A percentile compares a stretch with the other conserved stretches of the same genome.
These are phyloP conservation scores for Scomber japonicus DNA, from an alignment of 2,113 vertebrate genomes.

Conservation along the genomic window DNA sequence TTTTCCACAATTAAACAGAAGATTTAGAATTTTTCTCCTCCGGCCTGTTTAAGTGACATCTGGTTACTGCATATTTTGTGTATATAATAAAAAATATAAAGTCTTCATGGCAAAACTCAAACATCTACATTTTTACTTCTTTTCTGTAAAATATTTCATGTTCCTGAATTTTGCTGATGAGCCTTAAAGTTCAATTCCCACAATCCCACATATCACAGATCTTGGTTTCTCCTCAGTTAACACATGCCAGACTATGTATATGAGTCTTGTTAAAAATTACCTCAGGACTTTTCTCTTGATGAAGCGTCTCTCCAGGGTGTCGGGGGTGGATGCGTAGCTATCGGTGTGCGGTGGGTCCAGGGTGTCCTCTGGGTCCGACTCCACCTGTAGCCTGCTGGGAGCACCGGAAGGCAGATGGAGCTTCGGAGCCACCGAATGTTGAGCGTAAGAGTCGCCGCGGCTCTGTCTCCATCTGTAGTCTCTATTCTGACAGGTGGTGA, in stretches of 20 bases:
- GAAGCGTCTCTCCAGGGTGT: slow-evolving; percentile 44
- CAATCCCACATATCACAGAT: neutral
- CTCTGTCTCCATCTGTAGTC: slow-evolving; percentile 13
- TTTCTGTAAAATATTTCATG: no score
- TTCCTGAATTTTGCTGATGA: no score
- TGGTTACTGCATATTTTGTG: no score
- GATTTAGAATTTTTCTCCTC: no score
- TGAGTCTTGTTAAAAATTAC: slow-evolving; percentile 42
- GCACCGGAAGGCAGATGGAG: slow-evolving; percentile 53
- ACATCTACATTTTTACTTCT: no score
- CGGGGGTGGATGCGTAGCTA: slow-evolving; percentile 48
- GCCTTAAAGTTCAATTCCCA: no score
- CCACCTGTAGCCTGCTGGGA: slow-evolving; percentile 60
- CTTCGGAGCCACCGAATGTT: slow-evolving; percentile 69
- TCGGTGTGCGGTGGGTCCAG: slow-evolving; percentile 3
- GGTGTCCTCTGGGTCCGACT: slow-evolving; percentile 32
- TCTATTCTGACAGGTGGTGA: slow-evolving; percentile 49
- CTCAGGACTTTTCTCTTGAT: slow-evolving; percentile 85
- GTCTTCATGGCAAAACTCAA: no score
- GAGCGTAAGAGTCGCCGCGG: slow-evolving; percentile 70
- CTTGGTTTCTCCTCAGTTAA: neutral
- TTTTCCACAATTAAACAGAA: no score
- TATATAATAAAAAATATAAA: no score
- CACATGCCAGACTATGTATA: neutral
- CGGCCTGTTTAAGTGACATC: no score